Base-by-base conservation (phyloP, 2,797 vertebrate genomes). In the Brachyrhaphis roseni region DNA sequence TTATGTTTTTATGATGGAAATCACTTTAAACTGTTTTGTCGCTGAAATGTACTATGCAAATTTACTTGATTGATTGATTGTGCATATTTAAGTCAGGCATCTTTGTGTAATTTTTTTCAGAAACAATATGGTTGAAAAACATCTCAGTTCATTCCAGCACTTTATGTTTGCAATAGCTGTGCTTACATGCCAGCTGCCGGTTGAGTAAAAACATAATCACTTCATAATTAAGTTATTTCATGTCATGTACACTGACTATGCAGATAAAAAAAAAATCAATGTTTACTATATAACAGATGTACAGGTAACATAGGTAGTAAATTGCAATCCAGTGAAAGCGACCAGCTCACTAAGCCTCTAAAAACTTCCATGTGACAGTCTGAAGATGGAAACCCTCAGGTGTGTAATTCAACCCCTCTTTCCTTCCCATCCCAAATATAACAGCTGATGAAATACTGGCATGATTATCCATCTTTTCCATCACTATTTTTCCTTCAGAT, bases 291-390 rank as follows among this genome's bases (percentile, higher is more conserved):
- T 43, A 15, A 26, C 13, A 26, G 12, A 70, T 72, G 77, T 81
- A 68, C 82, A 80, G 87, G 16, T 64, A 76, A 82, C 84, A 81
- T 85, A 82, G 85, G 85, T 74, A 85, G 13, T 83, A 75, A 79
- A 82, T 75, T 78, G 70, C 78, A 70, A 57, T 77, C 73, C 39
- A 34, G 75, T 84, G 79, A 75, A 5, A 72, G 68, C 72, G 86
- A 74, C 76, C 78, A 3, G 59, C 70, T 68, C 36, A 51, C 78
- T 31, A 36, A 31, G 74, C 72, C 59, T 64, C 59, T 18, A 64
- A 12, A 16, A 39, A 20, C 45, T 57, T 80, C 74, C 11, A 45
- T 31, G 70, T 39, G 68, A 71, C 71, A 41, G 71, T 73, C 74
- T 78, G 75, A 0, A 34, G 66, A 74, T 70, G 45, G 49, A 79